These are phyloP conservation scores for Matsumurasca onukii DNA, from an alignment of 1,140 invertebrate genomes.

Conservation along the genomic window DNA sequence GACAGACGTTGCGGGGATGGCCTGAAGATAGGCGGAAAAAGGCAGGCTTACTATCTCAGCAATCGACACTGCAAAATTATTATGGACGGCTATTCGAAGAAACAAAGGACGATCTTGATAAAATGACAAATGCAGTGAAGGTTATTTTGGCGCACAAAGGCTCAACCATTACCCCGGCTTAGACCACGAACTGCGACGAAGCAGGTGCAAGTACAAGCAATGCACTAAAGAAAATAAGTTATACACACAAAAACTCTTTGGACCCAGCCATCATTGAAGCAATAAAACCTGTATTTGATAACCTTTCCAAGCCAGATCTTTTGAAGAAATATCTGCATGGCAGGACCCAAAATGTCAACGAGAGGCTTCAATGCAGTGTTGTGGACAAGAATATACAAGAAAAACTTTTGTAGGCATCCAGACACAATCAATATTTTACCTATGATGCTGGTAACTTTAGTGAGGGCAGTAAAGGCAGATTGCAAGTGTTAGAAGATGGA, in stretches of 20 bases:
- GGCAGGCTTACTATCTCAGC: not conserved
- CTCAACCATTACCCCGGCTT: conserved; percentile 13
- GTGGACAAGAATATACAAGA: conserved; percentile 39
- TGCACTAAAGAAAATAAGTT: not conserved
- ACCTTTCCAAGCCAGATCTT: not conserved
- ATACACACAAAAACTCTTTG: not conserved
- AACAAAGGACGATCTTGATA: not conserved
- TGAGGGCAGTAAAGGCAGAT: too few species aligned
- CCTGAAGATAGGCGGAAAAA: conserved; percentile 6
- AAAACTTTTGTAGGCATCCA: conserved; percentile 35
- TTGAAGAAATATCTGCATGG: conserved; percentile 35
- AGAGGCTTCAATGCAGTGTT: conserved; percentile 37
- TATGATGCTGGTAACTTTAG: conserved; percentile 7
- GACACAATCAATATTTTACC: conserved; percentile 35
- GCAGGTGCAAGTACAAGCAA: conserved; percentile 40
- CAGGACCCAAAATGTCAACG: conserved; percentile 40
- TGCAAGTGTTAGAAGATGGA: too few species aligned
- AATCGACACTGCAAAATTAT: conserved; percentile 22
- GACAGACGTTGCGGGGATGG: too few species aligned
- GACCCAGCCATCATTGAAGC: too few species aligned
- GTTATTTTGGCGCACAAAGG: conserved; percentile 18
- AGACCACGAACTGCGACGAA: conserved; percentile 39
- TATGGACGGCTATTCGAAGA: conserved; percentile 22
- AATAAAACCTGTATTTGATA: conserved; percentile 12
- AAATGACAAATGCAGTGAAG: conserved; percentile 30